Evolutionary conservation across 2,113 vertebrate species (phyloP).

Genomic region (Dascyllus trimaculatus): DNA sequence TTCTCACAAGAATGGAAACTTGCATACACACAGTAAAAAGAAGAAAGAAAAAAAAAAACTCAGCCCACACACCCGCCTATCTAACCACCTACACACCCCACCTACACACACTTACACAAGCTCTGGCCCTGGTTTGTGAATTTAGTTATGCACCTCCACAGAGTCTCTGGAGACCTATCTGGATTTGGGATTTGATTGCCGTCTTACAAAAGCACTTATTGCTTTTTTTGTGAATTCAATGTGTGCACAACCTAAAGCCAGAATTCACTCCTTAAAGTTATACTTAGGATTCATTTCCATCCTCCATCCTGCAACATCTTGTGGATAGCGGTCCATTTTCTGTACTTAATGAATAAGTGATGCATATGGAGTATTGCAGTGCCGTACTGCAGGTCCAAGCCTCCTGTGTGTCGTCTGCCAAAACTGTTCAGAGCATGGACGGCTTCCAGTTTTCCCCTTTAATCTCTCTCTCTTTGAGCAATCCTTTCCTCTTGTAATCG

Average conservation of each 20-base stretch:
- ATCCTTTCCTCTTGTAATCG: constrained; percentile 41
- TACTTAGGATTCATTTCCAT: constrained; percentile 4
- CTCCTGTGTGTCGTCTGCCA: constrained; percentile 45
- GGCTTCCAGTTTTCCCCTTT: constrained; percentile 35
- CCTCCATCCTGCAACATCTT: constrained; percentile 16
- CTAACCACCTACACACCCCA: constrained; percentile 50
- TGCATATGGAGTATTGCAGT: constrained; percentile 44
- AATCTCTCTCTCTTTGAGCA: constrained; percentile 34
- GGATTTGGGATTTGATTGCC: neutral
- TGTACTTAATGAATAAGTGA: constrained; percentile 49
- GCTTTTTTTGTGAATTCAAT: neutral
- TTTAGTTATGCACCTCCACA: neutral
- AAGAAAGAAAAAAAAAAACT: constrained; percentile 25
- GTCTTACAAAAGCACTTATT: neutral
- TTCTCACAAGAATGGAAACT: constrained; percentile 23
- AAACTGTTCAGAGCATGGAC: constrained; percentile 28
- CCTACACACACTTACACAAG: constrained; percentile 53
- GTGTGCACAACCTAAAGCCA: neutral
- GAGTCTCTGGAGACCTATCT: constrained; percentile 11
- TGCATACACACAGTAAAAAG: neutral
- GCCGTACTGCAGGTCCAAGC: constrained; percentile 43
- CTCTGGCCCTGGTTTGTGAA: constrained; percentile 22
- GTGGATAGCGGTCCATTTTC: constrained; percentile 14
- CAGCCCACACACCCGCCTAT: constrained; percentile 51
- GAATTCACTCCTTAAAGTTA: neutral